A percentile compares a stretch with the other conserved stretches of the same genome.
These are phyloP conservation scores for Eunapius fragilis DNA, from an alignment of 37 sponge, comb jelly and placozoan species.

Conservation along the genomic window DNA sequence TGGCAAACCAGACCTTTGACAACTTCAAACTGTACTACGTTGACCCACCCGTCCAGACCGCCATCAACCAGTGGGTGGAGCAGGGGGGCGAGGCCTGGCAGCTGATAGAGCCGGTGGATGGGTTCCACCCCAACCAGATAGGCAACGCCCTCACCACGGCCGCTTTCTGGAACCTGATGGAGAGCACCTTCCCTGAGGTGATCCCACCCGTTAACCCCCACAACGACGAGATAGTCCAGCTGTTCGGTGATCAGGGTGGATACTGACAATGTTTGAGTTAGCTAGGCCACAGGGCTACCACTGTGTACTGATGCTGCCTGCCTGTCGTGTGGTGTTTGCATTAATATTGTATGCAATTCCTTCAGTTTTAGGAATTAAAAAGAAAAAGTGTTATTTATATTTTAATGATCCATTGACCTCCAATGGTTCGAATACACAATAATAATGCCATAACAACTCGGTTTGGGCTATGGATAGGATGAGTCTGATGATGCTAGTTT, in stretches of 20 bases:
- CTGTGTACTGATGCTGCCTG: too few relatives aligned
- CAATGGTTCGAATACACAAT: too few relatives aligned
- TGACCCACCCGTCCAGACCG: slow-evolving; percentile 57
- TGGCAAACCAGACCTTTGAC: slow-evolving; percentile 58
- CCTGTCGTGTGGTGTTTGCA: too few relatives aligned
- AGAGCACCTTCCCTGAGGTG: slow-evolving; percentile 40
- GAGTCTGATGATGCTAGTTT: not conserved
- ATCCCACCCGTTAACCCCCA: slow-evolving; percentile 85
- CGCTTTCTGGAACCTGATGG: slow-evolving; percentile 51
- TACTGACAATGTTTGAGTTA: slow-evolving; percentile 32
- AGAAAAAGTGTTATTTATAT: too few relatives aligned
- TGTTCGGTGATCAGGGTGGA: slow-evolving; percentile 91
- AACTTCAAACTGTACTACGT: slow-evolving; percentile 76
- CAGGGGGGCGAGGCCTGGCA: slow-evolving; percentile 78
- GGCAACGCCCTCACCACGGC: slow-evolving; percentile 71
- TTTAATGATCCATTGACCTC: too few relatives aligned
- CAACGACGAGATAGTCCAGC: slow-evolving; percentile 73
- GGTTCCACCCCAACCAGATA: slow-evolving; percentile 87
- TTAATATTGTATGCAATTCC: too few relatives aligned
- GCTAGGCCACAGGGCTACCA: too few relatives aligned
- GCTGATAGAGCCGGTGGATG: slow-evolving; percentile 94
- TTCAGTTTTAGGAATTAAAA: too few relatives aligned
- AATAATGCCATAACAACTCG: too few relatives aligned
- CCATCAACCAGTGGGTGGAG: slow-evolving; percentile 53
- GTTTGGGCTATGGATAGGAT: not conserved